Base-by-base conservation (phyloP, 2,888 invertebrate species). In the Adelphocoris suturalis region DNA sequence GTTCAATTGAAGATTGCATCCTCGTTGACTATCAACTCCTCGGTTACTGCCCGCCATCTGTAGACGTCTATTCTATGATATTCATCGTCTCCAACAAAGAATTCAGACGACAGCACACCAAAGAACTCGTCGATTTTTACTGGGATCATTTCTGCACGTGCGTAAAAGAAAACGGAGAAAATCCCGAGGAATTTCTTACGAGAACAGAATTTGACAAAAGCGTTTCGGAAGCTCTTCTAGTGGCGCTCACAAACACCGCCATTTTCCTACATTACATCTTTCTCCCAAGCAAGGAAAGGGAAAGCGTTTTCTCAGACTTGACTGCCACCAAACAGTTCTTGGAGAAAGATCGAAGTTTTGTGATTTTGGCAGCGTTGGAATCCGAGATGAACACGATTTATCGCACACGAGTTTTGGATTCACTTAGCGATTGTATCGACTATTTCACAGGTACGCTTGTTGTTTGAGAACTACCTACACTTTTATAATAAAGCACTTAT, bases 1-100 rank as follows among this genome's bases (percentile, higher is more conserved):
- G 27, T 4, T 11, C 48, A 9, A 80, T 88, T 16, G 55, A 47
- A 5, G 88, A 88, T 52, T 52, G 52, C 37, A 28, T 88, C 19
- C 46, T 88, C 14, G 27, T 88, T n/a, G 88, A 88, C 46, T 88
- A 48, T 28, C 88, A 88, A 28, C 88, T 88, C 52, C 23, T 88
- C 37, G 88, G 88, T 46, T 88, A 88, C 19, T 88, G 88, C 88
- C 88, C 88, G 5, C 88, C 88, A 14, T 46, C 88, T 7, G 47
- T 48, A 28, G 88, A 88, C 78, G 88, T 88, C 78, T 88, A 88
- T 19, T 76, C 78, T 13, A 55, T 88, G 78, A 78, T 88, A n/a
- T 88, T 76, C 55, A 78, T 88, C 52, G 78, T 55, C 28, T 27
- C 88, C 57, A 19, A 80, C 88, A 23, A 28, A 48, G 23, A 78